Evolutionary conservation across 2,888 invertebrate genomes (phyloP), one percentile per base, ranked within the genome.

Genomic region (Hirtodrosophila duncani): DNA sequence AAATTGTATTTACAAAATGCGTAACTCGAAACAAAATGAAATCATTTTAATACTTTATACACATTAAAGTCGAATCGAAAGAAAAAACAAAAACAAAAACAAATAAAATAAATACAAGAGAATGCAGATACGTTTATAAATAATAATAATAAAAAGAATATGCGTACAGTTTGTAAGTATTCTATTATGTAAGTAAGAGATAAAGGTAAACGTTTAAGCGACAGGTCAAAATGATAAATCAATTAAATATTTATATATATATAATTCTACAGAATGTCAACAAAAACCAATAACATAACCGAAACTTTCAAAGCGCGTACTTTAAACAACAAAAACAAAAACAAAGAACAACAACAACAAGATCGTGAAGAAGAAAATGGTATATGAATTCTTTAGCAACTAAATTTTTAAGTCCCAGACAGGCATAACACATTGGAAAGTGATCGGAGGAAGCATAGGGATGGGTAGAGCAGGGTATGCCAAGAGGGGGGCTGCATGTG

Each of bases 41-140:
- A 81, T 75, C 77, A 82, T 81, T 81, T 81, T 81, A 81, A 81
- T 81, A 81, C 82, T 81, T 81, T 80, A 80, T 80, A 80, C 80
- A 82, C 71, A 71, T 67, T 61, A 67, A 61, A 72, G 58, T 70
- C 75, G 46, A 55, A 72, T 65, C 61, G 30, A 21, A 9, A 9
- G 42, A 49, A 18, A 39, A 44, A 31, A 38, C 10, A 16, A n/a
- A 31, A 37, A 27, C 13, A 11, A 1, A 34, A 21, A 20, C 39
- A 26, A 24, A 41, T 56, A 50, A 45, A 30, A 23, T 24, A 51
- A 29, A 16, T 16, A 20, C 21, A 38, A 29, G 10, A 29, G 24
- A 63, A 50, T 55, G 58, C 57, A 59, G 67, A 65, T 67, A 70
- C 57, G 66, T 67, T 75, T 71, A 71, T 63, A 66, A 57, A 60